These are phyloP conservation scores for Biston stratarius DNA, from an alignment of 2,888 invertebrate genomes.

Conservation along the genomic window DNA sequence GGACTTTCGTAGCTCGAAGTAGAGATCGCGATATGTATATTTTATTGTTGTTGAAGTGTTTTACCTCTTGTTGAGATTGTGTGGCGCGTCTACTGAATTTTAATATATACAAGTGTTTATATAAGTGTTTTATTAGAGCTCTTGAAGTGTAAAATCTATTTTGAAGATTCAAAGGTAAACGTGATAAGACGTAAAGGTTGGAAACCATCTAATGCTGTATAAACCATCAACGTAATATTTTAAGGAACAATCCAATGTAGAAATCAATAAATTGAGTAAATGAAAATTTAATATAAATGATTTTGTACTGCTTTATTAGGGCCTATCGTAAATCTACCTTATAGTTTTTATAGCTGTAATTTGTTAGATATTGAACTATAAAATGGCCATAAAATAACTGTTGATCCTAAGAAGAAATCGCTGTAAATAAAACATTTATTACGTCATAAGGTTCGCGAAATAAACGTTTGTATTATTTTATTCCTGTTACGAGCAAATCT, in stretches of 20 bases:
- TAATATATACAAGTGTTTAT: constrained; percentile 24
- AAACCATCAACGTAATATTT: too few relatives aligned
- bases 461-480: constrained; percentile 22
- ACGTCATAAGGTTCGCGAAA: constrained; percentile 23
- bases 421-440: constrained; percentile 35
- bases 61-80: constrained; percentile 38
- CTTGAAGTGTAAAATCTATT: constrained; percentile 19
- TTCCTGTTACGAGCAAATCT: not conserved
- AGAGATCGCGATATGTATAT: constrained; percentile 56
- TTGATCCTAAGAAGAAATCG: constrained; percentile 41
- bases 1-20: constrained; percentile 44
- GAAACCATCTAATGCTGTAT: not conserved
- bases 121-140: too few relatives aligned
- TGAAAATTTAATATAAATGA: constrained; percentile 12
- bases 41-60: constrained; percentile 54
- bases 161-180: constrained; percentile 2
- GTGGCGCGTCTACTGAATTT: constrained; percentile 33
- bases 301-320: constrained; percentile 16
- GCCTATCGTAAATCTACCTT: constrained; percentile 43
- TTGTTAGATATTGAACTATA: constrained; percentile 53
- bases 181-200: not conserved
- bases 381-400: constrained; percentile 51
- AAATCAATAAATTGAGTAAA: not conserved
- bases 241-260: too few relatives aligned
- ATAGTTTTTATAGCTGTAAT: constrained; percentile 50